Base-by-base conservation (phyloP, 2,113 vertebrate species). In the Clupea harengus region DNA sequence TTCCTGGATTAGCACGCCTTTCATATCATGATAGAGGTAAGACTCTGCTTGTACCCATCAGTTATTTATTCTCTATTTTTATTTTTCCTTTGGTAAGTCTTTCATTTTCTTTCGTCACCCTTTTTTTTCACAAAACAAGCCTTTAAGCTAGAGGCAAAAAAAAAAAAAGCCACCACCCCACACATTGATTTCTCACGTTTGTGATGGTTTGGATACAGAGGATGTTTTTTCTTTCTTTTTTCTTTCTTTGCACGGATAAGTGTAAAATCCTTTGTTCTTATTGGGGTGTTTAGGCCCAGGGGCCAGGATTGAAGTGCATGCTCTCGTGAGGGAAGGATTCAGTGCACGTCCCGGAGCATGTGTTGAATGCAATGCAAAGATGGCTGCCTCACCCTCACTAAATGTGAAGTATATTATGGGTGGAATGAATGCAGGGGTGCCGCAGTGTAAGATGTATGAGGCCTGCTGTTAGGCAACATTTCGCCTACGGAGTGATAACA, bases 11-110 rank as follows among this genome's bases (percentile, higher is more conserved):
- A 98, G 97, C 97, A 98, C 89, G 96, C 97, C 96, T 98, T 98
- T 97, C 97, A 98, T 95, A 98, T 98, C 94, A 98, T 97, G 97
- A 96, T 98, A 92, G 97, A 98, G 97, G 97, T 98, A 98, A 98
- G 97, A 95, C 72, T 39, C 39, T 93, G 88, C 90, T 90, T 89
- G 28, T 86, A 91, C 88, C 90, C 90, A 87, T 89, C 87, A 84
- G 78, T 82, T 84, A 83, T 45, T 60, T 85, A 86, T 57, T 80
- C 83, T 44, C 81, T 28, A 4, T 39, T 39, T 83, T 86, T 75
- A 47, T 83, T 80, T 45, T 47, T 64, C 22, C n/a, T 81, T 28
- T 84, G 49, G 18, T 78, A 82, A 47, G 47, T 72, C 45, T 87
- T 80, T 46, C 72, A 50, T 80, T 85, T 75, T 52, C 64, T 50